Percentiles rank a stretch among this genome's conserved stretches.
phyloP scores from a whole-genome alignment of 2,113 vertebrate genomes.

The Salvator merianae region DNA sequence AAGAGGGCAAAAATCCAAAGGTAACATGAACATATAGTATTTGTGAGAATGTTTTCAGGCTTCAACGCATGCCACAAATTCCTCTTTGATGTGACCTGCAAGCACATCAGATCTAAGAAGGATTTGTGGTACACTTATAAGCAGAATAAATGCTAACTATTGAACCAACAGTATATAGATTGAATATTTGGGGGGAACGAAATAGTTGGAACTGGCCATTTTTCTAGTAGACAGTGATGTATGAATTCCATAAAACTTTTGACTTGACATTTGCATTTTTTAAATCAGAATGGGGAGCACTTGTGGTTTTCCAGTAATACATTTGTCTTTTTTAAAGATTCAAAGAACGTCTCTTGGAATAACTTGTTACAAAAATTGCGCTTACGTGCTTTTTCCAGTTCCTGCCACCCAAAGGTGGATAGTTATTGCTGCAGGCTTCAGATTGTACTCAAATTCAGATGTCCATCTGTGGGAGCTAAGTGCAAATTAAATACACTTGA shows the following conservation, averaged over 20 bases:
- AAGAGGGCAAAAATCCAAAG: constrained; percentile 93
- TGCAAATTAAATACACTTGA: too few species aligned
- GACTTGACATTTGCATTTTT: not conserved
- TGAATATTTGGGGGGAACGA: not conserved
- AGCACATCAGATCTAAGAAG: too few species aligned
- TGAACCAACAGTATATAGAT: not conserved
- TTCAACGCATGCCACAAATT: not conserved
- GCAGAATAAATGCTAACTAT: not conserved
- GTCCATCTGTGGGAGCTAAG: too few species aligned
- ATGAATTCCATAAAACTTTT: not conserved
- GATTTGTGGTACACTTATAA: not conserved
- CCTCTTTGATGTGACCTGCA: too few species aligned
- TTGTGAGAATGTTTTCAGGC: not conserved
- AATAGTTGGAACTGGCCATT: not conserved
- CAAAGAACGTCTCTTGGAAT: not conserved
- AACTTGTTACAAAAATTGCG: not conserved
- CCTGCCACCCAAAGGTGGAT: not conserved
- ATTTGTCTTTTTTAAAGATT: not conserved
- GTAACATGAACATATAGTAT: constrained; percentile 64
- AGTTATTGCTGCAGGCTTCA: too few species aligned
- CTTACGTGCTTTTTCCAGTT: not conserved
- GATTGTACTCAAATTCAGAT: too few species aligned
- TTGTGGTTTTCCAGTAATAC: not conserved
- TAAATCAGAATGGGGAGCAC: not conserved
- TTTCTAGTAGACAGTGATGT: not conserved